A percentile compares a stretch with the other conserved stretches of the same genome.
phyloP scores from a whole-genome alignment of 2,888 invertebrate genomes.

The Drosophila ezoana region DNA sequence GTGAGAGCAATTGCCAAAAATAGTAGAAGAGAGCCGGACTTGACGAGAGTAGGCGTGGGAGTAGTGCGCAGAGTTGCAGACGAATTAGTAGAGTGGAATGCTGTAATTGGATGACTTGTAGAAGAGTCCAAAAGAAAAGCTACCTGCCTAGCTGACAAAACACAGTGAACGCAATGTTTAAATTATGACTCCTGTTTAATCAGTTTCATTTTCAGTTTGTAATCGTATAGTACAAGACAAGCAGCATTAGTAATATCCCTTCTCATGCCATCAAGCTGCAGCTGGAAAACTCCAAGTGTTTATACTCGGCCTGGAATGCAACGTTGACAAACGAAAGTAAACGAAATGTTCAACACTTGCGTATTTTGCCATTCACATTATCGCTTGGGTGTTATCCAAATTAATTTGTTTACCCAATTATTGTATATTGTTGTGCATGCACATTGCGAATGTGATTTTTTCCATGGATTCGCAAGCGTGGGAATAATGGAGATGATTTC shows the following conservation, averaged over 20 bases:
- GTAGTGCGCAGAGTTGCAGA: slow-evolving; percentile 3
- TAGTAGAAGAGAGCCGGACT: slow-evolving; percentile 3
- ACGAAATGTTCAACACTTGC: too few species aligned
- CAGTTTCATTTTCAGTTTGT: background rate
- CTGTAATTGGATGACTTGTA: background rate
- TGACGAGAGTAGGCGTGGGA: slow-evolving; percentile 25
- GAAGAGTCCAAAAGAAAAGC: slow-evolving; percentile 8
- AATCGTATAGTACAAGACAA: background rate
- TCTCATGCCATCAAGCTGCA: too few species aligned
- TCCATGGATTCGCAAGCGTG: slow-evolving; percentile 13
- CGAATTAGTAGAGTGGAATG: slow-evolving; percentile 3
- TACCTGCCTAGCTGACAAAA: background rate
- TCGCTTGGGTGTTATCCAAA: background rate
- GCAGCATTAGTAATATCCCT: too few species aligned
- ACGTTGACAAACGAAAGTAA: too few species aligned
- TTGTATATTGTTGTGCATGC: background rate
- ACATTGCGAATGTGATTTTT: background rate
- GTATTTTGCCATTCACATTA: too few species aligned
- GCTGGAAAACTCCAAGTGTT: too few species aligned
- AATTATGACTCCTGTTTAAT: background rate
- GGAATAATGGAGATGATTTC: slow-evolving; percentile 20
- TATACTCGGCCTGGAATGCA: too few species aligned
- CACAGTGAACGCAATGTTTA: background rate
- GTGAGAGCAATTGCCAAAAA: slow-evolving; percentile 39
- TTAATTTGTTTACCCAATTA: slow-evolving; percentile 6